Base-by-base conservation (phyloP, 2,888 invertebrate species). In the Stenotaenia linearis region DNA sequence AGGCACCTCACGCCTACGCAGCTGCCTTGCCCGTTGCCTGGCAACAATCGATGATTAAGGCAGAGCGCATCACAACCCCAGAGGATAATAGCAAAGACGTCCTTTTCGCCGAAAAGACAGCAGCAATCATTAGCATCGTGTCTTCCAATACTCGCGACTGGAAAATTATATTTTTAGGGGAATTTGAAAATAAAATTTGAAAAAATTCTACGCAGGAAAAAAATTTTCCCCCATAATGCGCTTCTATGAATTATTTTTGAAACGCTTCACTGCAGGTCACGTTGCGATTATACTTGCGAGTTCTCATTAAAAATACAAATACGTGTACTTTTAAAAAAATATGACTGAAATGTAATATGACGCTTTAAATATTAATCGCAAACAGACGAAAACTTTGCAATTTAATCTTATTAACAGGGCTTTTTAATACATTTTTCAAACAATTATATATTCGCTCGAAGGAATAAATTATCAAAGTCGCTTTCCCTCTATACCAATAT, bases 1-100 rank as follows among this genome's bases (percentile, higher is more conserved):
- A 61, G 61, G 25, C 61, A 61, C 23, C 23, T 61, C 61, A 61
- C 61, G 61, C 61, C 61, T 61, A 61, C 61, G 61, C 61, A 61
- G 61, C 61, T 61, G 61, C 61, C 61, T 61, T 23, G 25, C 61
- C 3, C 56, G 61, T 61, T 61, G 61, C 61, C 61, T 61, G 15
- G 61, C 61, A 61, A 61, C 61, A 61, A 61, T 61, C 61, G 61
- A 61, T 61, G 61, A 61, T 61, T 61, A 61, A 61, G 61, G 61
- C 61, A 61, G 61, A 61, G 61, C 61, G 61, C 61, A 61, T 61
- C 61, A 25, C 61, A 25, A 61, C 61, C 23, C 61, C 0, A 61
- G 25, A 23, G 61, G 61, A 61, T 61, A 61, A 61, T 61, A 61
- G 61, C 61, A 61, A 23, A 61, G 28, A 28, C 9, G 61, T 45